These are phyloP conservation scores for Drosophila histrio DNA, from an alignment of 2,888 invertebrate species.

Conservation along the genomic window DNA sequence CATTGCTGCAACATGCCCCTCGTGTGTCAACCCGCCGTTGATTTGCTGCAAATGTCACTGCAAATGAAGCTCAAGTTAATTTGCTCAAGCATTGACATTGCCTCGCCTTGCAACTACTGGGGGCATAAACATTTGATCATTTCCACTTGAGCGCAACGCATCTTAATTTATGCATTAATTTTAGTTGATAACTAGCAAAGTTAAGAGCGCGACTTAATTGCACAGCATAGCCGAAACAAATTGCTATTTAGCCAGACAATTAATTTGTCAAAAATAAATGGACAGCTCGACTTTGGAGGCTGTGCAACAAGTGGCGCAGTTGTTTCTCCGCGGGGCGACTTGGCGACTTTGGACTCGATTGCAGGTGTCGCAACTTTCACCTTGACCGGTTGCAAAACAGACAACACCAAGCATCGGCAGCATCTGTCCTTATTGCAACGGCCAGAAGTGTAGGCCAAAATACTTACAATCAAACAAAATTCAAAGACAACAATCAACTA, in stretches of 20 bases:
- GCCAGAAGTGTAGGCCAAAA: constrained; percentile 42
- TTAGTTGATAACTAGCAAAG: constrained; percentile 55
- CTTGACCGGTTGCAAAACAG: constrained; percentile 74
- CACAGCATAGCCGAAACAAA: constrained; percentile 43
- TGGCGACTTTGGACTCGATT: constrained; percentile 43
- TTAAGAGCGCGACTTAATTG: constrained; percentile 59
- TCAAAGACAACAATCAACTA: constrained; percentile 31
- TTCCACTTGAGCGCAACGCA: constrained; percentile 51
- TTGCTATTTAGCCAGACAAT: constrained; percentile 72
- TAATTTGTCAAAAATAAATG: constrained; percentile 73
- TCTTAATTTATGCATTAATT: constrained; percentile 64
- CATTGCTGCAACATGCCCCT: constrained; percentile 26
- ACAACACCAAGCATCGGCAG: constrained; percentile 11
- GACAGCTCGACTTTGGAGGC: constrained; percentile 14
- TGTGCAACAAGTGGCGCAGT: constrained; percentile 29
- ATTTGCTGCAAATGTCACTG: constrained; percentile 59
- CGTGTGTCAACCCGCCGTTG: constrained; percentile 37
- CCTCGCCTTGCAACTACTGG: constrained; percentile 9
- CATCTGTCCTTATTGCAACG: constrained; percentile 41
- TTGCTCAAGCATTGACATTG: constrained; percentile 60
- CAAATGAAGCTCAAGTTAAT: constrained; percentile 64
- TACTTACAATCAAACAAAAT: constrained; percentile 1
- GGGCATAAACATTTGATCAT: constrained; percentile 27
- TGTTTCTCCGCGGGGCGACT: constrained; percentile 21
- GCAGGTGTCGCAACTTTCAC: constrained; percentile 81